Base-by-base conservation (phyloP, 2,113 vertebrate species). In the Corythornis vintsioides region DNA sequence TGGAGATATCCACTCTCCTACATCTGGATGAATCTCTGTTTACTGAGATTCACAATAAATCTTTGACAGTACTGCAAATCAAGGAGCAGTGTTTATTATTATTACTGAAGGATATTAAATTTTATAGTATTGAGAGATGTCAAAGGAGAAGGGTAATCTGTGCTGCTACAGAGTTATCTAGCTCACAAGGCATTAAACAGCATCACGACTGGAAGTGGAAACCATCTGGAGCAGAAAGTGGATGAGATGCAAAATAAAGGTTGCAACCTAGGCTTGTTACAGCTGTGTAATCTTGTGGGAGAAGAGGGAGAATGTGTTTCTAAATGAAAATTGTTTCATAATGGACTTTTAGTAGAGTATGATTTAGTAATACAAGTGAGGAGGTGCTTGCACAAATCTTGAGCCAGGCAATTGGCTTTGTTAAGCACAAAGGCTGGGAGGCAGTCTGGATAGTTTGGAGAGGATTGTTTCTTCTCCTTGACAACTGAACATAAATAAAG, bases 401-500 rank as follows among this genome's bases (percentile, higher is more conserved):
- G 38, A 76, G 55, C 38, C 52, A 38, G 48, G 45, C 45, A 83
- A 56, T 35, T 85, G 64, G 52, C 52, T 91, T 93, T 87, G 70
- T 53, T 90, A 94, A 82, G 76, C 74, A 76, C 70, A 82, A 80
- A 89, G 64, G 15, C 73, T 87, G 42, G 59, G 50, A 90, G 67
- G 59, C 55, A 59, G 10, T 9, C 28, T 74, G 52, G 45, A 21
- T 77, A 11, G 6, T 63, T 80, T 70, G 70, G 57, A 79, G 63
- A 47, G 28, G 53, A 75, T 57, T 1, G 6, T 56, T 87, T 56
- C 21, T 77, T 86, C 60, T 86, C 70, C 73, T 88, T 83, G 80
- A 74, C 67, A 94, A 80, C 45, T 73, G 43, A 85, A 80, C 71
- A 73, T 79, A 76, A 88, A 86, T 61, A 75, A 90, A 90, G 47